These are phyloP conservation scores for Drosophila chauvacae DNA, from an alignment of 1,140 invertebrate genomes.

Conservation along the genomic window DNA sequence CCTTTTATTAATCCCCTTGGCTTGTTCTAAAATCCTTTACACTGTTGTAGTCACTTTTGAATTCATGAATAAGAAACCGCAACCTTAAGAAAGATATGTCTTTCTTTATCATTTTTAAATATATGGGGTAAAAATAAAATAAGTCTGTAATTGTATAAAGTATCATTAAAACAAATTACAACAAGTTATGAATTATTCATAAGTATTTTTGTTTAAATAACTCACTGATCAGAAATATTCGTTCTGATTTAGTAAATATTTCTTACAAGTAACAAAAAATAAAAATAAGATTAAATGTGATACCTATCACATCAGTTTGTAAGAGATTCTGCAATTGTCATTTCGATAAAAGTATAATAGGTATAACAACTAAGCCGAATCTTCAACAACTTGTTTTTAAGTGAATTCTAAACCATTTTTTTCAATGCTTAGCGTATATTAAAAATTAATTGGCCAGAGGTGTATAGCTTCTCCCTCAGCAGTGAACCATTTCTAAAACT, in stretches of 20 bases:
- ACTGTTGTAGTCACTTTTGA: slow-evolving; percentile 79
- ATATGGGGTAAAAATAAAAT: not conserved
- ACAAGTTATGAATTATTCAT: too few species aligned
- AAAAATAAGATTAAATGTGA: too few species aligned
- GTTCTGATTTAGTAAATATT: too few species aligned
- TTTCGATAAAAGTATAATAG: not conserved
- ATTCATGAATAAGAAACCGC: slow-evolving; percentile 68
- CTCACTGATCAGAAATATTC: too few species aligned
- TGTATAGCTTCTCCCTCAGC: slow-evolving; percentile 16
- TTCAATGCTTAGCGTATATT: slow-evolving; percentile 72
- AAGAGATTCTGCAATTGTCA: slow-evolving; percentile 9
- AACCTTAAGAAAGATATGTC: slow-evolving; percentile 38
- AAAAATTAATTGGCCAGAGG: slow-evolving; percentile 72
- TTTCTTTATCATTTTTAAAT: too few species aligned
- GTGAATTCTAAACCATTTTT: slow-evolving; percentile 28
- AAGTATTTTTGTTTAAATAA: too few species aligned
- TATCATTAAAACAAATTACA: too few species aligned
- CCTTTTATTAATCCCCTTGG: slow-evolving; percentile 81
- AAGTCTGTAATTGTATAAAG: not conserved
- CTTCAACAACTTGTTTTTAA: slow-evolving; percentile 3
- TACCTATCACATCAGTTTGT: too few species aligned
- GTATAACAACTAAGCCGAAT: slow-evolving; percentile 44
- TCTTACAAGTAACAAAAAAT: too few species aligned
- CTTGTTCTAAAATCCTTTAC: slow-evolving; percentile 79
- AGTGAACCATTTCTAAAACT: slow-evolving; percentile 19